These are phyloP conservation scores for Cyphomyrus discorhynchus DNA, from an alignment of 2,113 vertebrate genomes.

Conservation along the genomic window DNA sequence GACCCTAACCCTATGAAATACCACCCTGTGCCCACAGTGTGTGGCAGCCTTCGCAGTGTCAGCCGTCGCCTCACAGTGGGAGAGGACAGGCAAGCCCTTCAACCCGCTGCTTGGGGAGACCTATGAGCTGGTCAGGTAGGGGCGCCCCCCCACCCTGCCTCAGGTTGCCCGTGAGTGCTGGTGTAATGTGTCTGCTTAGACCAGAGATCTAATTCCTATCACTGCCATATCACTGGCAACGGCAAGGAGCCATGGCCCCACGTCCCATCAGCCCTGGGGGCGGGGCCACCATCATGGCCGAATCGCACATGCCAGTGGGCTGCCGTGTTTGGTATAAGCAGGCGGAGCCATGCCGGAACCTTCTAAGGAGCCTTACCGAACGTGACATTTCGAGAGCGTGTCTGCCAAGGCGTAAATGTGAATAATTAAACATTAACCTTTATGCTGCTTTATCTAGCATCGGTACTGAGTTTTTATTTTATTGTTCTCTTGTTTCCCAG, in stretches of 20 bases:
- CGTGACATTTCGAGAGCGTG: neutral
- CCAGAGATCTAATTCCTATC: neutral
- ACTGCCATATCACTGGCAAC: neutral
- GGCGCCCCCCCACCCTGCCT: neutral
- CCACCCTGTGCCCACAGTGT: slow-evolving; percentile 57
- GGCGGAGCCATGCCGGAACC: neutral
- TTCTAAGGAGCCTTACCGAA: neutral
- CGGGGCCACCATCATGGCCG: neutral
- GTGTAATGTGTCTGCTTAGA: neutral
- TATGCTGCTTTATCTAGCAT: neutral
- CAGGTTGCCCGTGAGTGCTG: neutral
- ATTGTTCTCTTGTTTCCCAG: slow-evolving; percentile 44
- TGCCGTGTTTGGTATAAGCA: neutral
- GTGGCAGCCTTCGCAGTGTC: slow-evolving; percentile 94
- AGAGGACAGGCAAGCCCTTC: slow-evolving; percentile 93
- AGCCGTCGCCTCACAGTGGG: slow-evolving; percentile 96
- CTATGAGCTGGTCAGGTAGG: slow-evolving; percentile 87
- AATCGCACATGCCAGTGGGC: neutral
- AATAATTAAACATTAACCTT: neutral
- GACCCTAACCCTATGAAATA: neutral
- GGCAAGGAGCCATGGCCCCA: neutral
- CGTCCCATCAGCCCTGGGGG: neutral
- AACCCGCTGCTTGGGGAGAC: slow-evolving; percentile 94
- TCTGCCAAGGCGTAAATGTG: neutral
- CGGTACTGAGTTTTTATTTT: neutral